These are phyloP conservation scores for Felis catus DNA, from an alignment of 2,113 vertebrate genomes.

Conservation along the genomic window F.catus_Fca126_mat1.0 CM031412.1:219911501-219912000, in stretches of 20 bases:
- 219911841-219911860: too few relatives aligned
- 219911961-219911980: not conserved
- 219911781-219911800: too few relatives aligned
- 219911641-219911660: not conserved
- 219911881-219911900: too few relatives aligned
- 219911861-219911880: too few relatives aligned
- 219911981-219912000: not conserved
- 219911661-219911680: not conserved
- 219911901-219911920: too few relatives aligned
- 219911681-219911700: not conserved
- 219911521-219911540: not conserved
- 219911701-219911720: not conserved
- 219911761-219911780: too few relatives aligned
- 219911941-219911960: not conserved
- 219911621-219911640: not conserved
- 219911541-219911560: conserved; percentile 36
- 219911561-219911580: conserved; percentile 23
- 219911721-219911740: not conserved
- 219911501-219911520: not conserved
- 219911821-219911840: too few relatives aligned
- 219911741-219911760: not conserved
- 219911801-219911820: too few relatives aligned
- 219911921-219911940: accelerated
- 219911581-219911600: not conserved
- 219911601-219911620: not conserved